A percentile compares a stretch with the other conserved stretches of the same genome.
Evolutionary conservation across 2,888 invertebrate genomes (phyloP).

Genomic region (Cantharis nigra): DNA sequence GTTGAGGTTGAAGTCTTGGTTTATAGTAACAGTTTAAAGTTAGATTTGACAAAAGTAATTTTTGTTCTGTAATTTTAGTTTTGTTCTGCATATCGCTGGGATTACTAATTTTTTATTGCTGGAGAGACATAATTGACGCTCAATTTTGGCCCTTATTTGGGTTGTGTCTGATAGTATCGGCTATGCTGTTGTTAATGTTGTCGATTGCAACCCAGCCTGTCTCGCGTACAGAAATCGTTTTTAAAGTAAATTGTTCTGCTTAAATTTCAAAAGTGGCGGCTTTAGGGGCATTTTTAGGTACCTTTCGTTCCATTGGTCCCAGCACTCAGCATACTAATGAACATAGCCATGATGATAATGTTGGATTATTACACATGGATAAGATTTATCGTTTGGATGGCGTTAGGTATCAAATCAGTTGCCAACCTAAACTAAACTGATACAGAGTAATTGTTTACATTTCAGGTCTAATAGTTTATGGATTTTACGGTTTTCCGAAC

Average conservation of each 20-base stretch:
- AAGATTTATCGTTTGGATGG: neutral
- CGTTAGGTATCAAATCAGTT: neutral
- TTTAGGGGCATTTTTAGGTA: neutral
- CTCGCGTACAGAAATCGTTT: neutral
- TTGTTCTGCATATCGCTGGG: neutral
- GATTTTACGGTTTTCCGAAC: neutral
- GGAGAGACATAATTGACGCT: neutral
- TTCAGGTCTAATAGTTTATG: neutral
- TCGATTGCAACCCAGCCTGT: neutral
- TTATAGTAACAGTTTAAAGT: neutral
- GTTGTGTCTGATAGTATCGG: neutral
- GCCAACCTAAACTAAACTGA: neutral
- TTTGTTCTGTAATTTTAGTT: neutral
- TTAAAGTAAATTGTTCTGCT: neutral
- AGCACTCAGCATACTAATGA: neutral
- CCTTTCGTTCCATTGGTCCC: neutral
- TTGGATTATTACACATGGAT: neutral
- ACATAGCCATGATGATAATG: neutral
- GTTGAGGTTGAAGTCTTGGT: neutral
- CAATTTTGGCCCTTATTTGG: neutral
- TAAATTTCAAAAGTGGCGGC: neutral
- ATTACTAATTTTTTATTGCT: neutral
- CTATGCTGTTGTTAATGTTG: neutral
- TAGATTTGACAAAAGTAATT: too few species aligned
- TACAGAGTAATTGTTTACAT: neutral